Base-by-base conservation (phyloP, 1,140 invertebrate genomes). In the Drosophila guanche region DNA sequence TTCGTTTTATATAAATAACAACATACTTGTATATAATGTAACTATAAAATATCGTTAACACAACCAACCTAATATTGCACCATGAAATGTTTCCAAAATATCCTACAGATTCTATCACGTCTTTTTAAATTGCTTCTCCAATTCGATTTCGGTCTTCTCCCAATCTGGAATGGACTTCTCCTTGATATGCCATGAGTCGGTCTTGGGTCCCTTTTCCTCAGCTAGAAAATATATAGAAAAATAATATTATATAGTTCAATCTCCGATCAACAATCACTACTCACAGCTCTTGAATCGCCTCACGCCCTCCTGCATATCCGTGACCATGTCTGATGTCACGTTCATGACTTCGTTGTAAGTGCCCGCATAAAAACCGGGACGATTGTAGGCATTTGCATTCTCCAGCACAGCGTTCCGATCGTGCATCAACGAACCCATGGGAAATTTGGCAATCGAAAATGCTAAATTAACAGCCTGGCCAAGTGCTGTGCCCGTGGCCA, bases 381-480 rank as follows among this genome's bases (percentile, higher is more conserved):
- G 90, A 14, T 92, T 92, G 86, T 94, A 96, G 22, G 94, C 92
- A 42, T 93, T 93, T 90, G 93, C 95, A 91, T 95, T 95, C 2
- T 53, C 84, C 8, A 89, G 23, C 45, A 93, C 92, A 54, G 94
- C 96, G 69, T 84, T 89, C 48, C 95, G 93, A 92, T 98, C 97
- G 70, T 94, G 94, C 42, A 93, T 92, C 47, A 98, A 61, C 47
- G 96, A 95, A 47, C 93, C 93, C 91, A 96, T 95, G 0, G 97
- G 96, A 90, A 96, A 98, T 89, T 97, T 97, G 0, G 92, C 91
- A 4, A 98, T 90, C 0, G 94, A 94, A 57, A 93, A 93, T 0
- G 97, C 97, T 27, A 97, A 89, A 83, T 95, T 95, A 0, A 97
- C 91, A 0, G 97, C 94, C 92, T 95, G 94, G 0, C 97, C 97